A percentile compares a stretch with the other conserved stretches of the same genome.
phyloP scores from a whole-genome alignment of 1,140 invertebrate species.

The Drosophila ambigua region DNA sequence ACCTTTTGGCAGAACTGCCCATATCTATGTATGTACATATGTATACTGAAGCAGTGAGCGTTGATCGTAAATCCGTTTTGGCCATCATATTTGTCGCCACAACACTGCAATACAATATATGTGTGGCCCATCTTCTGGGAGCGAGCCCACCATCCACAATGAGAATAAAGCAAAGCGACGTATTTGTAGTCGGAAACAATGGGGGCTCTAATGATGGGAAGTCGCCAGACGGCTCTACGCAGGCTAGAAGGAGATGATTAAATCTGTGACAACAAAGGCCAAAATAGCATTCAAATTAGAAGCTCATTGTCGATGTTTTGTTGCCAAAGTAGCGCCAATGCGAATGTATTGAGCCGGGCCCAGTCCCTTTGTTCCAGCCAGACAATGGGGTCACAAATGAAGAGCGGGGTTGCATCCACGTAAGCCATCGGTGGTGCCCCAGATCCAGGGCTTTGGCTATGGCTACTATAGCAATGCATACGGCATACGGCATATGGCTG shows the following conservation, averaged over 20 bases:
- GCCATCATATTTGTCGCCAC: not conserved
- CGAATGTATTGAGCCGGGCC: constrained; percentile 21
- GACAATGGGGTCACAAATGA: constrained; percentile 75
- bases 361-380: constrained; percentile 57
- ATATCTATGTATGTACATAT: too few relatives aligned
- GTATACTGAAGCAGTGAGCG: too few relatives aligned
- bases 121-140: not conserved
- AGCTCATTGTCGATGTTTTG: constrained; percentile 75
- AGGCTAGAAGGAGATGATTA: constrained; percentile 65
- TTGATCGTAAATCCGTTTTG: not conserved
- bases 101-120: not conserved
- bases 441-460: constrained; percentile 16
- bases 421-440: constrained; percentile 8
- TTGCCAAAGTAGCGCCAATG: constrained; percentile 65
- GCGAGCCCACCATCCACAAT: constrained; percentile 9
- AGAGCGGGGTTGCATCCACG: constrained; percentile 16
- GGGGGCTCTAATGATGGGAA: constrained; percentile 73
- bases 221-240: constrained; percentile 23
- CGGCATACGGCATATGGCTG: too few relatives aligned
- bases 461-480: constrained; percentile 6
- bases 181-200: constrained; percentile 69
- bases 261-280: constrained; percentile 73
- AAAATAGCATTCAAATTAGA: constrained; percentile 82
- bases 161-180: constrained; percentile 32
- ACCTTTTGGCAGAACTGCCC: too few relatives aligned